These are phyloP conservation scores for Cryptotermes secundus DNA, from an alignment of 1,140 invertebrate species.

Conservation along the genomic window DNA sequence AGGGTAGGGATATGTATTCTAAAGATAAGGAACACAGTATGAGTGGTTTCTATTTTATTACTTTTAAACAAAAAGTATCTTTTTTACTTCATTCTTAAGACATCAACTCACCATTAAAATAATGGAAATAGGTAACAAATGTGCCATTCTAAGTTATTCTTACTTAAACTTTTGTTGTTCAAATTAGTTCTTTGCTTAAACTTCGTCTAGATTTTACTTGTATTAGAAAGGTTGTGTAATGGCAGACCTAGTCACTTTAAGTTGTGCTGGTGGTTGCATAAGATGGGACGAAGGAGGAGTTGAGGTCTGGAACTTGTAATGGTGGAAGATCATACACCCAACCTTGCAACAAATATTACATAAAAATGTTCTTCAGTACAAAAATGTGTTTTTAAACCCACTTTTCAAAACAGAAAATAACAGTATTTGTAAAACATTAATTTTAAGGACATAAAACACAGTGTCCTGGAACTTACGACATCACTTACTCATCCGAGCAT, in stretches of 20 bases:
- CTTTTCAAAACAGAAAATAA: neutral
- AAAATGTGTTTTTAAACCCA: neutral
- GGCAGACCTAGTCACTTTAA: neutral
- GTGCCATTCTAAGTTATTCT: constrained; percentile 22
- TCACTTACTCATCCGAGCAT: neutral
- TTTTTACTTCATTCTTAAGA: constrained; percentile 20
- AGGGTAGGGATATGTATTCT: too few species aligned
- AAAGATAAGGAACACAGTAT: neutral
- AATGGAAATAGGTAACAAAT: constrained; percentile 24
- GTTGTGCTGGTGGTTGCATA: constrained; percentile 11
- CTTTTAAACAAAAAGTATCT: constrained; percentile 21
- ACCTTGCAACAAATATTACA: neutral
- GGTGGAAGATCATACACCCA: neutral
- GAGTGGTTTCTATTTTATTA: constrained; percentile 27
- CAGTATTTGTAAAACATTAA: neutral
- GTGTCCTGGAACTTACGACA: neutral
- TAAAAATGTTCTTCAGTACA: neutral
- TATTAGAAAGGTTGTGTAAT: constrained; percentile 14
- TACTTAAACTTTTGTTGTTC: constrained; percentile 19
- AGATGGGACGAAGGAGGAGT: neutral
- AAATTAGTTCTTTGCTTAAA: constrained; percentile 13
- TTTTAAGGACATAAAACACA: neutral
- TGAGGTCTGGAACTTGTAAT: neutral
- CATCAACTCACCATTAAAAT: constrained; percentile 29
- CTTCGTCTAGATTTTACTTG: constrained; percentile 15